Evolutionary conservation across 2,888 invertebrate genomes (phyloP), one percentile per base, ranked within the genome.

Genomic region (Platynereis dumerilii): DNA sequence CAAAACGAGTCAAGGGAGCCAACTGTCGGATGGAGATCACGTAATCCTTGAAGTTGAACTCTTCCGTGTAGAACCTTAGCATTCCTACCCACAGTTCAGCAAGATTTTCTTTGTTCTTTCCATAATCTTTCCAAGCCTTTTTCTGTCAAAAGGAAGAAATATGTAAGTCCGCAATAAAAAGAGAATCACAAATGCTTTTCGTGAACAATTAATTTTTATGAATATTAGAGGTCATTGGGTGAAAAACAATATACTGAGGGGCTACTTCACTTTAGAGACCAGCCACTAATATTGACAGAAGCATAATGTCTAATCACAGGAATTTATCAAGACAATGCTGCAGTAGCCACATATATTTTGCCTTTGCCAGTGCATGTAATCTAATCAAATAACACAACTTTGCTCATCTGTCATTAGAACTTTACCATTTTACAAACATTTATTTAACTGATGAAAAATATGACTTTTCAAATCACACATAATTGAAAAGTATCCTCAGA

Each of bases 71-170:
- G 77, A 86, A 89, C n/a, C 83, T 75, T 52, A 89, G 78, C 67
- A 88, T 80, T 0, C 86, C 86, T 0, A 87, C 69, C 87, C 87
- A 88, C 39, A 88, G 79, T 65, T 86, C 84, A 2, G 85, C 86
- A 2, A 85, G 80, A 55, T 77, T 77, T 67, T 82, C 79, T 15
- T 73, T 80, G 75, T 88, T 88, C 69, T 82, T 79, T 1, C 84
- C 82, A 66, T 73, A 81, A 10, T 78, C 78, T 17, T 80, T 78
- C 87, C 87, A 88, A 10, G 83, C 75, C 26, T 76, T 64, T 12
- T 69, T 69, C 83, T 83, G 69, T n/a, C n/a, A n/a, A 39, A 69
- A 64, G 58, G 45, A 7, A 53, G 12, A 20, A 58, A 27, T 39
- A 29, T 20, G n/a, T n/a, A n/a, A n/a, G n/a, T n/a, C n/a, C n/a